These are phyloP conservation scores for Circaetus cinerascens DNA, from an alignment of 2,113 vertebrate genomes.

Conservation along the genomic window DNA sequence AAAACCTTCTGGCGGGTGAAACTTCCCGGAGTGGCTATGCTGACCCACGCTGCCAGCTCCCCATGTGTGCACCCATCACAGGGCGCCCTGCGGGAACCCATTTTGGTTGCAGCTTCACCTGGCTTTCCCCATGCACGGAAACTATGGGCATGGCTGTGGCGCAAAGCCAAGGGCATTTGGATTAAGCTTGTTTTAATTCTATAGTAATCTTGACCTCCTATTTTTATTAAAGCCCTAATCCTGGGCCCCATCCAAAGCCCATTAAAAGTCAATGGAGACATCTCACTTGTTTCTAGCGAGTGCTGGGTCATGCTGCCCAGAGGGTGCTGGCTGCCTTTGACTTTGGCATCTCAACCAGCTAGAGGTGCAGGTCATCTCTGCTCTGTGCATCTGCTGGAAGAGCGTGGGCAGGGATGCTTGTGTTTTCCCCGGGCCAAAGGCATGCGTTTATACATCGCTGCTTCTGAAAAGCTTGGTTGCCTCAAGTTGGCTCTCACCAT, in stretches of 20 bases:
- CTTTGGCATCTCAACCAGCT: background rate
- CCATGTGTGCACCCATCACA: fast-evolving
- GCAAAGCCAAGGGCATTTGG: background rate
- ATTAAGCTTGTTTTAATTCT: slow-evolving; percentile 59
- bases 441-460: fast-evolving
- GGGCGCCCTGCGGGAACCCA: background rate
- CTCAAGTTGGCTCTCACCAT: background rate
- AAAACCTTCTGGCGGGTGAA: background rate
- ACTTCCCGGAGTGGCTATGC: fast-evolving
- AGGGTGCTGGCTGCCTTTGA: background rate
- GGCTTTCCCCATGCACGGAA: background rate
- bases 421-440: fast-evolving
- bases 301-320: background rate
- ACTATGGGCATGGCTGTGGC: background rate
- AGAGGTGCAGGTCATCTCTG: background rate
- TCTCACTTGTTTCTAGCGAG: background rate
- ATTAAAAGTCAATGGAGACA: background rate
- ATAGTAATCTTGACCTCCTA: slow-evolving; percentile 15
- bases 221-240: slow-evolving; percentile 29
- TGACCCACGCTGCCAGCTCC: background rate
- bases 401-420: fast-evolving
- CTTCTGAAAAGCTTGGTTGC: background rate
- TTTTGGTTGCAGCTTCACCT: background rate
- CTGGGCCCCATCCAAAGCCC: background rate
- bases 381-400: background rate